Percentiles rank a stretch among this genome's conserved stretches.
Conservation (phyloP, 1,140 invertebrate species). For the Zelostemma sp. region DNA sequence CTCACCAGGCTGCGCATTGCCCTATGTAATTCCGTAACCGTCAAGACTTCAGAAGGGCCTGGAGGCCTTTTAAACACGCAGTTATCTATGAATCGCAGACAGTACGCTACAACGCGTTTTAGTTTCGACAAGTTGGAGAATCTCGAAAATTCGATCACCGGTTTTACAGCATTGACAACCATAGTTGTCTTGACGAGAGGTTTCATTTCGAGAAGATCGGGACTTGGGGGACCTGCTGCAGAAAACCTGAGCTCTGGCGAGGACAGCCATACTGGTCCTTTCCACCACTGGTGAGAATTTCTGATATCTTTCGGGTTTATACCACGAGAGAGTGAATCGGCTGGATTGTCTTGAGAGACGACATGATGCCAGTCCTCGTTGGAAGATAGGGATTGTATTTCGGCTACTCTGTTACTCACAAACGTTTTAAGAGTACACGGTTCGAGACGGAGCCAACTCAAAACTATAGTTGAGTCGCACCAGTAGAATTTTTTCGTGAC, state of each 20-base stretch:
- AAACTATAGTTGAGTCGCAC: conserved; percentile 62
- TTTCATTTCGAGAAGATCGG: neutral
- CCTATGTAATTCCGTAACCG: neutral
- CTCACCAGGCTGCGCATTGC: neutral
- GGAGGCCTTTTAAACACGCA: neutral
- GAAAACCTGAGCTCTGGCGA: too few species aligned
- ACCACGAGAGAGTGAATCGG: conserved; percentile 63
- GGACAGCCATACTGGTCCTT: conserved; percentile 44
- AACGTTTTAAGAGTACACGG: conserved; percentile 55
- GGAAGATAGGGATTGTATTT: conserved; percentile 47
- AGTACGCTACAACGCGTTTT: neutral
- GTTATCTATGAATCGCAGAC: neutral
- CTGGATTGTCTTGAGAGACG: conserved; percentile 61
- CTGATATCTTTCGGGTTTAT: conserved; percentile 33
- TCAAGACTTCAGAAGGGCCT: neutral
- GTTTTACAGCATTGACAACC: neutral
- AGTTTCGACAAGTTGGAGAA: neutral
- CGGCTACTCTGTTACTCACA: conserved; percentile 56
- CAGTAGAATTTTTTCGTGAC: conserved; percentile 51
- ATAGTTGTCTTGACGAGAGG: neutral
- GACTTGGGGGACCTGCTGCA: too few species aligned
- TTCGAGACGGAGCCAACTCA: conserved; percentile 45
- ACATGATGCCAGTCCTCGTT: conserved; percentile 64
- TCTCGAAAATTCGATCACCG: neutral
- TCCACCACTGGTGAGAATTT: conserved; percentile 52